Evolutionary conservation across 2,113 vertebrate species (phyloP).

Genomic region (Ranitomeya imitator): DNA sequence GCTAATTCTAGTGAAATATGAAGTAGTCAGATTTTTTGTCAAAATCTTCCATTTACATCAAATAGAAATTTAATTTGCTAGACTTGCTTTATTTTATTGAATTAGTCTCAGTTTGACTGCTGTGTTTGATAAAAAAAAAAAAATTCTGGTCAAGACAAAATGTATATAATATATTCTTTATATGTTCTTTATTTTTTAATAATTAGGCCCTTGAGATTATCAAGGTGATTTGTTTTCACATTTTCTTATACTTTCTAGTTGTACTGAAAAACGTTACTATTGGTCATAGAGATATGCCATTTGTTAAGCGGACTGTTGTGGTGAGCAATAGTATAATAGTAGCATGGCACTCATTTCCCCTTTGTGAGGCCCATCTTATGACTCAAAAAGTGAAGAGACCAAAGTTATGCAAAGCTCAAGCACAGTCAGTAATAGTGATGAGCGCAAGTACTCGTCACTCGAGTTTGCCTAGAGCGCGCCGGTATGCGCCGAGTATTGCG

Average conservation of each 20-base stretch:
- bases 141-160: no score
- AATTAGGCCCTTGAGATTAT: neutral
- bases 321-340: no score
- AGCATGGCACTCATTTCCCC: no score
- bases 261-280: neutral
- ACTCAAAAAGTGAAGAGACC: no score
- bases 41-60: neutral
- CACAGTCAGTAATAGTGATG: no score
- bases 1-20: conserved; percentile 12
- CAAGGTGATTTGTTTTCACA: neutral
- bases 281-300: neutral
- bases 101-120: neutral
- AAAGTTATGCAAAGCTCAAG: no score
- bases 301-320: no score
- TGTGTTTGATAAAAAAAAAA: neutral
- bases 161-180: no score
- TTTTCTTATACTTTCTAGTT: neutral
- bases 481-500: no score
- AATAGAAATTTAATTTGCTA: conserved; percentile 15
- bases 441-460: no score
- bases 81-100: conserved; percentile 6
- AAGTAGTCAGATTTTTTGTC: neutral
- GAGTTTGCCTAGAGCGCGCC: no score
- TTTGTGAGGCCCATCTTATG: no score
- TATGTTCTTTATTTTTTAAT: neutral